phyloP scores from a whole-genome alignment of 2,113 vertebrate species.

The Nesoenas mayeri region DNA sequence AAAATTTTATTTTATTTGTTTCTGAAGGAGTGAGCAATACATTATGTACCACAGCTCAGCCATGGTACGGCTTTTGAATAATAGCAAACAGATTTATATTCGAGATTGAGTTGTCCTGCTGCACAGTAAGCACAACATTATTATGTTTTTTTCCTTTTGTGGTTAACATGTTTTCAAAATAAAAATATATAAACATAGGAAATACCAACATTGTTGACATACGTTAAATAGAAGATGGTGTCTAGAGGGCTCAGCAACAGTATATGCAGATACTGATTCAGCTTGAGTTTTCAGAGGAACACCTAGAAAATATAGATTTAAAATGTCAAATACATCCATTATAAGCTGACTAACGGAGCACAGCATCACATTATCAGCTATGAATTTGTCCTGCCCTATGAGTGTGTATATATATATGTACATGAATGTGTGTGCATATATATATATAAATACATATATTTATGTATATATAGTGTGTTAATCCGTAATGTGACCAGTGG shows the following conservation, averaged over 20 bases:
- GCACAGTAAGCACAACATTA: background rate
- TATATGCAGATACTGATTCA: background rate
- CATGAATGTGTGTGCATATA: rapidly evolving
- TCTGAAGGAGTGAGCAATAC: background rate
- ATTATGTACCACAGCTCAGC: background rate
- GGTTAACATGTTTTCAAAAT: background rate
- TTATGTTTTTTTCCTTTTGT: background rate
- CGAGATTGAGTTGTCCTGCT: background rate
- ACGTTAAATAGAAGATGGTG: background rate
- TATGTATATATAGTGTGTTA: background rate
- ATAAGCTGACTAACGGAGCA: background rate
- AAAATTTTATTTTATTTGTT: background rate
- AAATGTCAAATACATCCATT: background rate
- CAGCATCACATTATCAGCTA: background rate
- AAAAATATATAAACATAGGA: background rate
- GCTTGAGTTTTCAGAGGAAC: background rate
- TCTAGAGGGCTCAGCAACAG: background rate
- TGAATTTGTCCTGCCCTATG: background rate
- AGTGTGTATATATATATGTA: background rate
- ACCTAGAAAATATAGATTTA: background rate
- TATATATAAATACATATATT: background rate
- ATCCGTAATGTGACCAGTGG: background rate
- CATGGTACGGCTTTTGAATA: background rate
- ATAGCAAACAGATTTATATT: background rate
- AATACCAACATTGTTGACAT: background rate